phyloP scores from a whole-genome alignment of 2,113 vertebrate genomes.

The Panthera tigris region DNA sequence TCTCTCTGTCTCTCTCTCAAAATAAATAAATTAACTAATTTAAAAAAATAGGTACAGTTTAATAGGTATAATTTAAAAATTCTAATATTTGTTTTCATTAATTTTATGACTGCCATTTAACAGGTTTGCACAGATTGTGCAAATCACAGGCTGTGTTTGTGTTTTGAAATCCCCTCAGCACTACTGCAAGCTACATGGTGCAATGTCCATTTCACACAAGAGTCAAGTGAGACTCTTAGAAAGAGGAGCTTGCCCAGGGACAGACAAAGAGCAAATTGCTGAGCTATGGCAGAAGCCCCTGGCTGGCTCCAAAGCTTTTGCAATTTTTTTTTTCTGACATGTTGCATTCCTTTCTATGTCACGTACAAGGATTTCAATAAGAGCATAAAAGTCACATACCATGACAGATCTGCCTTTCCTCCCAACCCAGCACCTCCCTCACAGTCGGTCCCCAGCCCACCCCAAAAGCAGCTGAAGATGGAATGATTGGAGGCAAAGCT shows the following conservation, averaged over 20 bases:
- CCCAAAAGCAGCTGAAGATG: neutral
- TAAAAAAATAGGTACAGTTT: neutral
- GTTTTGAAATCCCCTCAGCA: neutral
- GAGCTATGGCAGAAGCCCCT: neutral
- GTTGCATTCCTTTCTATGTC: neutral
- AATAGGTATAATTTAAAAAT: neutral
- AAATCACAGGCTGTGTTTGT: too few species aligned
- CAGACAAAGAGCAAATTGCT: neutral
- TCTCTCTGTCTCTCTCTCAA: too few species aligned
- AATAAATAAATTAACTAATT: too few species aligned
- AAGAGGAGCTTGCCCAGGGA: neutral
- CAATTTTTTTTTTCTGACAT: neutral
- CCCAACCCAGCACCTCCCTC: neutral
- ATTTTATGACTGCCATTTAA: neutral
- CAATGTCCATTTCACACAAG: neutral
- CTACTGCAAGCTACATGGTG: neutral
- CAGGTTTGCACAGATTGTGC: too few species aligned
- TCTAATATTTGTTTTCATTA: neutral
- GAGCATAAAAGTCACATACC: neutral
- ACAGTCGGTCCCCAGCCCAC: rapidly evolving
- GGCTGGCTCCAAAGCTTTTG: neutral
- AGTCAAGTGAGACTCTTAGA: neutral
- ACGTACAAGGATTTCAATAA: neutral
- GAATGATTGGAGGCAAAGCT: neutral
- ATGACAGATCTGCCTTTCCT: rapidly evolving